These are phyloP conservation scores for Callyntrura sp. DNA, from an alignment of 2,888 invertebrate species.

Conservation along the genomic window DNA sequence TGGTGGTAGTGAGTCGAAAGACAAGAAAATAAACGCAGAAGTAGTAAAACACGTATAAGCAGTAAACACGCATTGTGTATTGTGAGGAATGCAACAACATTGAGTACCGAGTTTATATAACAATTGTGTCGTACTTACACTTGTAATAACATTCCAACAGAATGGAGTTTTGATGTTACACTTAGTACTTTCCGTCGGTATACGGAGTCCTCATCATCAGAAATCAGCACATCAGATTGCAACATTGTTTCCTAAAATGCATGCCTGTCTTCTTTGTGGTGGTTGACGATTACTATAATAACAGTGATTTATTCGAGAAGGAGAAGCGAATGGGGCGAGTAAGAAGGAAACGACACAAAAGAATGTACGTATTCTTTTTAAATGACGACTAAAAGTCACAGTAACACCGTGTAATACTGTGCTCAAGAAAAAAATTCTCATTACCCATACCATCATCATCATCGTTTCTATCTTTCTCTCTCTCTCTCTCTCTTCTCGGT, in stretches of 20 bases:
- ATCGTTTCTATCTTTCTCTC: too few relatives aligned
- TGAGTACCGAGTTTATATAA: conserved; percentile 24
- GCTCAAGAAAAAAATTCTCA: conserved; percentile 5
- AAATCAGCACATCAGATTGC: conserved; percentile 22
- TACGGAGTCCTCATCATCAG: conserved; percentile 24
- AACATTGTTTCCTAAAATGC: conserved; percentile 27
- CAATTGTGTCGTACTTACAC: conserved; percentile 27
- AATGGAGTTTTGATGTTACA: conserved; percentile 30
- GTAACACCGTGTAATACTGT: neutral
- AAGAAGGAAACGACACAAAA: conserved; percentile 25
- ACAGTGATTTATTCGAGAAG: conserved; percentile 17
- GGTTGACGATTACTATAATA: conserved; percentile 51
- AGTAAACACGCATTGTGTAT: neutral
- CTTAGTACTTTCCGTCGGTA: neutral
- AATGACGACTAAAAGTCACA: conserved; percentile 35
- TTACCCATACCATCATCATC: conserved; percentile 5
- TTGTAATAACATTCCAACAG: conserved; percentile 31
- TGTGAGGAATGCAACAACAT: conserved; percentile 26
- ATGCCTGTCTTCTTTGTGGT: conserved; percentile 20
- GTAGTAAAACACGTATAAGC: neutral
- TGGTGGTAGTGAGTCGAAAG: conserved; percentile 28
- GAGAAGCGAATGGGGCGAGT: neutral
- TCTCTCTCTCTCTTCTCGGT: conserved; percentile 32
- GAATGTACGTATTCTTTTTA: conserved; percentile 14
- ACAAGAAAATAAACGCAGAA: conserved; percentile 22